Percentiles rank a stretch among this genome's conserved stretches.
Evolutionary conservation across 2,113 vertebrate genomes (phyloP).

Genomic region (Oryzias melastigma): DNA sequence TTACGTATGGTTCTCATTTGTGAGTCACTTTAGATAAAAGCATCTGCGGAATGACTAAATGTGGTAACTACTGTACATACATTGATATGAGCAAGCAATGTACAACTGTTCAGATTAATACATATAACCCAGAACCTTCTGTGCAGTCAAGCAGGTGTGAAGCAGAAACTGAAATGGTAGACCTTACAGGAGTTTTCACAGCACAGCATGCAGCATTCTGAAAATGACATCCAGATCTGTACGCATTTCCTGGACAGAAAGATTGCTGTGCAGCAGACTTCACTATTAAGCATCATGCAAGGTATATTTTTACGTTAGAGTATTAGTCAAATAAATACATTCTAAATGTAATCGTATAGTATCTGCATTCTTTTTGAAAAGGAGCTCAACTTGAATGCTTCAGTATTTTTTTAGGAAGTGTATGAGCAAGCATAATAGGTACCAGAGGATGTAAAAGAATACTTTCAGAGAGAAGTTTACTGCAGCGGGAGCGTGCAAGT

Average conservation of each 20-base stretch:
- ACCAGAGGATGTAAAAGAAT: conserved; percentile 10
- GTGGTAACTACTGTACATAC: too few relatives aligned
- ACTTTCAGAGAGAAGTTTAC: conserved; percentile 6
- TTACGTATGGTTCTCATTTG: too few relatives aligned
- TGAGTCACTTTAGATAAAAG: too few relatives aligned
- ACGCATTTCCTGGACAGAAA: conserved; percentile 3
- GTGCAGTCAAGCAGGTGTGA: not conserved
- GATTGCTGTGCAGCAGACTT: conserved; percentile 3
- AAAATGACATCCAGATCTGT: not conserved
- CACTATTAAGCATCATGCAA: conserved; percentile 28
- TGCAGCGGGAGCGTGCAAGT: conserved; percentile 53
- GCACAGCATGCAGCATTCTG: conserved; percentile 22
- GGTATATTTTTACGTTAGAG: not conserved
- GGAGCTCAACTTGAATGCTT: not conserved
- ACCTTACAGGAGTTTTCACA: conserved; percentile 2
- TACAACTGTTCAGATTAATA: too few relatives aligned
- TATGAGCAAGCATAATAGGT: conserved; percentile 28
- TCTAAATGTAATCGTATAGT: not conserved
- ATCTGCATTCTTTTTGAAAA: too few relatives aligned
- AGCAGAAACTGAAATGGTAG: not conserved
- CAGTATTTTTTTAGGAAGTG: conserved; percentile 1
- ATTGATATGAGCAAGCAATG: too few relatives aligned
- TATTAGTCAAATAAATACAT: not conserved
- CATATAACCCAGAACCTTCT: too few relatives aligned
- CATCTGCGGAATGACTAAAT: too few relatives aligned